Evolutionary conservation across 2,113 vertebrate genomes (phyloP), one percentile per base, ranked within the genome.

Genomic region (Peucedramus taeniatus): DNA sequence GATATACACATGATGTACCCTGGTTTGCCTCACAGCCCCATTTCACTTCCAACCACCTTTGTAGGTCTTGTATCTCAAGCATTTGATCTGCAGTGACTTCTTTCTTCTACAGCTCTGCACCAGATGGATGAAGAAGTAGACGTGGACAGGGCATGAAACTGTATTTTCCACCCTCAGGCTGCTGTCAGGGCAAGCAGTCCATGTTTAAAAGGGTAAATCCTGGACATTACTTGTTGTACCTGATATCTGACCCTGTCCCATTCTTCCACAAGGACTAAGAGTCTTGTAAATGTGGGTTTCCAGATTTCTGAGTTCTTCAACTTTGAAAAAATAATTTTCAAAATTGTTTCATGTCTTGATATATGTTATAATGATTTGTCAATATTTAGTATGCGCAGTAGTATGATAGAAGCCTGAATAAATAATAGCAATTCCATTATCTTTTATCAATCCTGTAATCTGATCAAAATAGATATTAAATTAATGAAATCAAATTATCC

Each of bases 211-310:
- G 3, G 35, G 21, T 8, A 93, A 92, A 75, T 24, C 15, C 10
- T 1, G 3, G 24, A 57, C 11, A 40, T 39, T 45, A 42, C 8
- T 44, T 42, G 3, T 60, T 49, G 11, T n/a, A 28, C 15, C 31
- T 57, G 17, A 17, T 15, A 8, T 47, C 30, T 42, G 45, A 59
- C 4, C 15, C 39, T 44, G 11, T 50, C 14, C 10, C 26, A 24
- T 26, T 53, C 21, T 42, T 3, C 0, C 10, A 50, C 10, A 47
- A 59, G 33, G 10, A 59, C 15, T 28, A 18, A 44, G 16, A 90
- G 6, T 10, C 33, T 56, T 45, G 5, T 84, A 45, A 63, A 63
- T 0, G 0, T 1, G 1, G 4, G 1, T 68, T 85, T 70, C 20
- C 49, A 84, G n/a, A 59, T 7, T 81, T 65, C 28, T 40, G 31